A percentile compares a stretch with the other conserved stretches of the same genome.
These are phyloP conservation scores for Conus betulinus DNA, from an alignment of 1,140 invertebrate genomes.

Conservation along the genomic window DNA sequence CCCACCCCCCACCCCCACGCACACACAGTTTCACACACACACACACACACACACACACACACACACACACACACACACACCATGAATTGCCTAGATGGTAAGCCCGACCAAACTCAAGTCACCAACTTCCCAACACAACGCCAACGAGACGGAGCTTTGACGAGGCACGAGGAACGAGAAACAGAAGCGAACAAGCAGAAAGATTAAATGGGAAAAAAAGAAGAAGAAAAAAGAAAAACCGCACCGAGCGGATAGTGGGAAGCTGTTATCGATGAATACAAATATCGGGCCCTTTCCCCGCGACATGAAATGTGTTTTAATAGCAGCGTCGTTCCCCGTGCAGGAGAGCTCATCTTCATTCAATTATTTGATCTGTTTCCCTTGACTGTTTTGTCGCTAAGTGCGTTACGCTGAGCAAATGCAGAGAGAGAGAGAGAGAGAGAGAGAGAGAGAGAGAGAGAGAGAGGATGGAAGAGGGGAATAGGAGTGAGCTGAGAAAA, in stretches of 20 bases:
- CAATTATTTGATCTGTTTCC: constrained; percentile 13
- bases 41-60: constrained; percentile 12
- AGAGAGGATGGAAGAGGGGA: background rate
- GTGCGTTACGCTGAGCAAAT: background rate
- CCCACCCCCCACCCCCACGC: background rate
- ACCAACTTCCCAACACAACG: background rate
- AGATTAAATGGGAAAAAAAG: background rate
- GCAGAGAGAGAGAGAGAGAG: background rate
- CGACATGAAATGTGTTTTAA: constrained; percentile 27
- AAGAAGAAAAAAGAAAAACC: background rate
- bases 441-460: background rate
- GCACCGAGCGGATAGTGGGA: background rate
- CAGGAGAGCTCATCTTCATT: background rate
- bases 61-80: constrained; percentile 12
- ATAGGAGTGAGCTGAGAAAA: too few species aligned
- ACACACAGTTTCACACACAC: background rate
- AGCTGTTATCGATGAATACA: constrained; percentile 12
- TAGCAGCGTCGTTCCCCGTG: background rate
- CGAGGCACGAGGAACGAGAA: too few species aligned
- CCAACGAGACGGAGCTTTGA: background rate
- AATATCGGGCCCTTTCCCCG: background rate
- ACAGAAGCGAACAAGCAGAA: background rate
- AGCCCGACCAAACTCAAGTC: too few species aligned
- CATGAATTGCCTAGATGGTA: too few species aligned
- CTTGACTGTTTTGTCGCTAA: background rate